These are phyloP conservation scores for Melanotaenia boesemani DNA, from an alignment of 2,797 vertebrate species.

Conservation along the genomic window DNA sequence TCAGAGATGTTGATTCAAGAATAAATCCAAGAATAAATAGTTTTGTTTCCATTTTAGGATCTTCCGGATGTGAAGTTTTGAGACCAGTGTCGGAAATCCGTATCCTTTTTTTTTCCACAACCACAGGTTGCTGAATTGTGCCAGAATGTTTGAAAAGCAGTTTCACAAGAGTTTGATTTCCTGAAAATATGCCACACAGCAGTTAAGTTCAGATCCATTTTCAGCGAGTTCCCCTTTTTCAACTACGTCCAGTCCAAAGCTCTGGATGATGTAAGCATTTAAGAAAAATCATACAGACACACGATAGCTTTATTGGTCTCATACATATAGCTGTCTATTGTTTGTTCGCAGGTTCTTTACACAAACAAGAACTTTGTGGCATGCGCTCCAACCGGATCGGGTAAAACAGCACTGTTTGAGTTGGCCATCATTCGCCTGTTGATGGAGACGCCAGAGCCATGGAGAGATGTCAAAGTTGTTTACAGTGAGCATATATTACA, in stretches of 20 bases:
- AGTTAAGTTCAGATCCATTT: slow-evolving; percentile 91
- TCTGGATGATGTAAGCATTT: slow-evolving; percentile 93
- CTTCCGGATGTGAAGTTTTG: slow-evolving; percentile 79
- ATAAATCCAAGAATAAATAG: not conserved
- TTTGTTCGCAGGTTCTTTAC: slow-evolving; percentile 90
- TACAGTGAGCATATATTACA: slow-evolving; percentile 89
- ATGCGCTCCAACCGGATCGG: slow-evolving; percentile 97
- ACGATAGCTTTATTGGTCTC: not conserved
- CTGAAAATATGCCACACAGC: slow-evolving; percentile 85
- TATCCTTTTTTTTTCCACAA: slow-evolving; percentile 86
- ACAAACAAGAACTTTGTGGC: slow-evolving; percentile 94
- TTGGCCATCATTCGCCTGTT: slow-evolving; percentile 93
- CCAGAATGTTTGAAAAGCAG: slow-evolving; percentile 9
- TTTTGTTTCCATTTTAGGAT: slow-evolving; percentile 76
- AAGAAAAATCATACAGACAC: slow-evolving; percentile 1
- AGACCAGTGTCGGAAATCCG: slow-evolving; percentile 94
- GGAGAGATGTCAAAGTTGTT: slow-evolving; percentile 94
- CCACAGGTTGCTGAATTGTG: slow-evolving; percentile 10
- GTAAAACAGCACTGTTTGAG: slow-evolving; percentile 97
- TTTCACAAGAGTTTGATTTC: slow-evolving; percentile 53
- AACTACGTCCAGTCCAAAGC: slow-evolving; percentile 97
- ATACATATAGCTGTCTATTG: slow-evolving; percentile 17
- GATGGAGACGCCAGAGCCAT: slow-evolving; percentile 91
- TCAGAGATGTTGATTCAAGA: too few relatives aligned
- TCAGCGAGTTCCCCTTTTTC: slow-evolving; percentile 96